phyloP scores from a whole-genome alignment of 2,113 vertebrate genomes.

The Calypte anna region DNA sequence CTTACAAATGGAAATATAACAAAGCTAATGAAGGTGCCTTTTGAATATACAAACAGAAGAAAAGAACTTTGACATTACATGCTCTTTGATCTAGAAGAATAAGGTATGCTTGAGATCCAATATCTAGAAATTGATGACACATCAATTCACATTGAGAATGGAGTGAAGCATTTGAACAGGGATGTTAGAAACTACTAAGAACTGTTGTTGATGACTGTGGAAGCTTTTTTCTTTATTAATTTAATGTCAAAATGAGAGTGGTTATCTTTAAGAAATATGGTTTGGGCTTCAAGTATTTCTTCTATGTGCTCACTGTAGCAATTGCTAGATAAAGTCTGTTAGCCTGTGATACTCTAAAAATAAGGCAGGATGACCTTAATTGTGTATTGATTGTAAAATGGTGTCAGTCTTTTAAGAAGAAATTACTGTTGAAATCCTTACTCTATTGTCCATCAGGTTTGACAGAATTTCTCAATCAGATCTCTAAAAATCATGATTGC shows the following conservation, averaged over 20 bases:
- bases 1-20: background rate
- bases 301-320: background rate
- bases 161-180: background rate
- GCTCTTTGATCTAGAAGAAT: background rate
- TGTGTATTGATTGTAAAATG: background rate
- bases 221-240: background rate
- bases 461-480: background rate
- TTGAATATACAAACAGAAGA: background rate
- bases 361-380: background rate
- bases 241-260: background rate
- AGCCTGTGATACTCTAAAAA: background rate
- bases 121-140: background rate
- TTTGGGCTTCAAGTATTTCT: background rate
- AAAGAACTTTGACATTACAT: background rate
- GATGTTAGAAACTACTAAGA: background rate
- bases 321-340: background rate
- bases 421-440: background rate
- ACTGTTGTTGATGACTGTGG: background rate
- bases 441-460: fast-evolving
- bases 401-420: background rate
- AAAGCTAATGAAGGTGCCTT: background rate
- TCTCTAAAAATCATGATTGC: background rate
- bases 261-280: background rate
- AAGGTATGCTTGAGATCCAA: background rate
- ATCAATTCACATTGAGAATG: background rate